Evolutionary conservation across 2,797 vertebrate genomes (phyloP).

Genomic region (Mus minutoides): DNA sequence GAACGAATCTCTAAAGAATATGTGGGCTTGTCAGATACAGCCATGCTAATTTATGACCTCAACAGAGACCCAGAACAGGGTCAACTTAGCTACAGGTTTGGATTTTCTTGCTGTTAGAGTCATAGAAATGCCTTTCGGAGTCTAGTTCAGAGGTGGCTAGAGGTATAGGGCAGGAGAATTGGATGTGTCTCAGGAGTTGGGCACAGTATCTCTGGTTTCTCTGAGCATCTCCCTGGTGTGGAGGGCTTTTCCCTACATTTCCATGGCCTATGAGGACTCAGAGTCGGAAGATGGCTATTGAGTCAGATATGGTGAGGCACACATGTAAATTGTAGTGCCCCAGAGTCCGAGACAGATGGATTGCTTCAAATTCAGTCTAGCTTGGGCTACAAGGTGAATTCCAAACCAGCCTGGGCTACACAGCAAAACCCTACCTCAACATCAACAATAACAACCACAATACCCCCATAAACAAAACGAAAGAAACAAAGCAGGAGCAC

Average conservation of each 20-base stretch:
- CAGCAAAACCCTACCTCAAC: not conserved
- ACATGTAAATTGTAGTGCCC: not conserved
- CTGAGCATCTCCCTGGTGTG: constrained; percentile 95
- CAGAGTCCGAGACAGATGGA: not conserved
- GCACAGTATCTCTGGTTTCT: constrained; percentile 93
- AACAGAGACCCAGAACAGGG: constrained; percentile 79
- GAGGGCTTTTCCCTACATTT: constrained; percentile 89
- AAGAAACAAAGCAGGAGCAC: not conserved
- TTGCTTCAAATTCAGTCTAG: not conserved
- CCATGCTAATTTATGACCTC: rapidly evolving
- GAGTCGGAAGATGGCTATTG: constrained; percentile 89
- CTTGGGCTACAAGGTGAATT: not conserved
- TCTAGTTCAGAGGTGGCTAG: constrained; percentile 95
- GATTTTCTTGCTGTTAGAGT: constrained; percentile 91
- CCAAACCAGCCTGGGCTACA: not conserved
- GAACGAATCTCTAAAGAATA: constrained; percentile 48
- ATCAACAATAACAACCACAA: not conserved
- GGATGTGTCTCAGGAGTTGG: constrained; percentile 93
- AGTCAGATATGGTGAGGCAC: not conserved
- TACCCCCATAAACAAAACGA: not conserved
- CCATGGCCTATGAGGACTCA: constrained; percentile 89
- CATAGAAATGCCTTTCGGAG: constrained; percentile 97
- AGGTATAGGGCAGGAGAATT: constrained; percentile 92
- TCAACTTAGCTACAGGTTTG: constrained; percentile 90
- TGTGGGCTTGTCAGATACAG: not conserved